Percentiles rank a stretch among this genome's conserved stretches.
phyloP scores from a whole-genome alignment of 2,113 vertebrate genomes.

The Trinectes maculatus region DNA sequence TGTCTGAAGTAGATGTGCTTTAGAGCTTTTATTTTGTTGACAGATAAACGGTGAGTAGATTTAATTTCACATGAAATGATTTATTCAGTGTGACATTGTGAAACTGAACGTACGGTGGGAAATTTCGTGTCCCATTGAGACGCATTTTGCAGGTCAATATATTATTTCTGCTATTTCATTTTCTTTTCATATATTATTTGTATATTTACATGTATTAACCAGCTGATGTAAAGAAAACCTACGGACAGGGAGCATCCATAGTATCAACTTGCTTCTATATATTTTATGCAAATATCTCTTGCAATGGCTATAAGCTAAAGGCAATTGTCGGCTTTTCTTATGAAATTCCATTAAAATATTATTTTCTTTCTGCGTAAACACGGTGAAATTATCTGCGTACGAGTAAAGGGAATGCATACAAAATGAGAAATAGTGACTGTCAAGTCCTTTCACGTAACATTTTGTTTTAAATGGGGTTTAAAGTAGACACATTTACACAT shows the following conservation, averaged over 20 bases:
- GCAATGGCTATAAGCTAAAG: conserved; percentile 52
- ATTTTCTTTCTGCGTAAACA: conserved; percentile 20
- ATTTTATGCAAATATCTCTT: conserved; percentile 47
- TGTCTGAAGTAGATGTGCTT: not conserved
- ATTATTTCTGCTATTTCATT: conserved; percentile 48
- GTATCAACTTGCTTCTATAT: conserved; percentile 23
- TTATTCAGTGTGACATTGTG: not conserved
- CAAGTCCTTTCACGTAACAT: too few species aligned
- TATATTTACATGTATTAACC: conserved; percentile 59
- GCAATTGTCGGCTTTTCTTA: conserved; percentile 73
- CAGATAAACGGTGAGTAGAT: not conserved
- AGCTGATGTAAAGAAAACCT: conserved; percentile 17
- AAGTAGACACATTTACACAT: not conserved
- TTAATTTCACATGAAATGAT: too few species aligned
- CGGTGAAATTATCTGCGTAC: conserved; percentile 19
- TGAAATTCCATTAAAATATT: conserved; percentile 55
- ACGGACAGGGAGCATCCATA: not conserved
- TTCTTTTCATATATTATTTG: conserved; percentile 58
- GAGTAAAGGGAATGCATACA: conserved; percentile 59
- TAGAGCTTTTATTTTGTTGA: not conserved
- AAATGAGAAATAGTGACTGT: too few species aligned
- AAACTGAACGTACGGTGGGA: conserved; percentile 1
- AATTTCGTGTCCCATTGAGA: conserved; percentile 6
- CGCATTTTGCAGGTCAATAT: conserved; percentile 36
- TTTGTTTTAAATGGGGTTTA: not conserved